A percentile compares a stretch with the other conserved stretches of the same genome.
These are phyloP conservation scores for Nycticryphes semicollaris DNA, from an alignment of 2,113 vertebrate genomes.

Conservation along the genomic window DNA sequence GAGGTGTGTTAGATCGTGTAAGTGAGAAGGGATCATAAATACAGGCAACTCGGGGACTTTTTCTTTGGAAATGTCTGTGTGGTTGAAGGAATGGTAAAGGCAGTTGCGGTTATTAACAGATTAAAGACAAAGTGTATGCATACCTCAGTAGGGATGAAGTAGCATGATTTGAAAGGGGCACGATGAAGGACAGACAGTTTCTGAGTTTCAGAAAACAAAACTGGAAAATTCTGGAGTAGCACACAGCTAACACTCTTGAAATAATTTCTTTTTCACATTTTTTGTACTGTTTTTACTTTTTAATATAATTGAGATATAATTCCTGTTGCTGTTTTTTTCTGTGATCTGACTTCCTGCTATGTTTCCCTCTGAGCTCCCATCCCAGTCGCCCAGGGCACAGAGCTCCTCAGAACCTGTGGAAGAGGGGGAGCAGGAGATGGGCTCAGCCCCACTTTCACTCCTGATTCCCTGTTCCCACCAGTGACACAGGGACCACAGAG, in stretches of 20 bases:
- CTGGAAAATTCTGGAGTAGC: background rate
- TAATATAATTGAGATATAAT: background rate
- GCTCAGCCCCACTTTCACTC: background rate
- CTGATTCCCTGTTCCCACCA: background rate
- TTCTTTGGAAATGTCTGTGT: background rate
- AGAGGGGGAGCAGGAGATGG: background rate
- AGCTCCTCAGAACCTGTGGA: background rate
- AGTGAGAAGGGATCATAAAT: background rate
- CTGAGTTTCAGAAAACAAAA: background rate
- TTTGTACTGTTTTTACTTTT: background rate
- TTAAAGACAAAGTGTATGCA: background rate
- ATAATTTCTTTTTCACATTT: fast-evolving
- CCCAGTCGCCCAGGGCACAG: background rate
- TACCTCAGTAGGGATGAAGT: background rate
- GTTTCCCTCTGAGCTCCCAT: background rate
- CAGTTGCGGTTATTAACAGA: background rate
- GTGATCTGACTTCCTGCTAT: background rate
- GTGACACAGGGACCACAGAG: fast-evolving
- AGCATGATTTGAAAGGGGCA: background rate
- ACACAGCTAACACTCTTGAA: background rate
- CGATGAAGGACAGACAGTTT: background rate
- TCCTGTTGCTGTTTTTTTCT: background rate
- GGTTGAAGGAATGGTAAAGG: background rate
- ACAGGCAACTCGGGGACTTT: background rate
- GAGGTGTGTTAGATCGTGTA: background rate